Percentiles rank a stretch among this genome's conserved stretches.
phyloP scores from a whole-genome alignment of 2,888 invertebrate species.

The Busseola fusca region DNA sequence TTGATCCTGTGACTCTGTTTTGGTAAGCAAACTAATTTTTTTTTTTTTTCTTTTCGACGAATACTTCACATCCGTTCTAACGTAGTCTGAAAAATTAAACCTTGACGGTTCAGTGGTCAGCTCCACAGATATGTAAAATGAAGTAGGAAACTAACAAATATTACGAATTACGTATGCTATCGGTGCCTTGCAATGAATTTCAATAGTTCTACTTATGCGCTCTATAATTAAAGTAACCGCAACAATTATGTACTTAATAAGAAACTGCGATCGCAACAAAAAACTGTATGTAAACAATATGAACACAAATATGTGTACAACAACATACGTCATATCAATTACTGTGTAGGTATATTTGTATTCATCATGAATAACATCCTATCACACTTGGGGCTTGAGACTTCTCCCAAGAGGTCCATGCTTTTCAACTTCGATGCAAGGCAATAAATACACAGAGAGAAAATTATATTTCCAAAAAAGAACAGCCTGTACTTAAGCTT shows the following conservation, averaged over 20 bases:
- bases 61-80: not conserved
- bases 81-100: constrained; percentile 30
- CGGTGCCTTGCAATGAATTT: constrained; percentile 27
- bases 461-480: not conserved
- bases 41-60: constrained; percentile 26
- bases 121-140: constrained; percentile 34
- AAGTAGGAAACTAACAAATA: constrained; percentile 38
- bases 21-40: constrained; percentile 67
- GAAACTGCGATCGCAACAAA: constrained; percentile 56
- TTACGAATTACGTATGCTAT: constrained; percentile 39
- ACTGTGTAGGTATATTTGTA: constrained; percentile 3
- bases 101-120: constrained; percentile 50
- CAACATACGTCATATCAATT: constrained; percentile 30
- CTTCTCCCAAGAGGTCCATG: not conserved
- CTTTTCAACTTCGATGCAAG: not conserved
- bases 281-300: constrained; percentile 54
- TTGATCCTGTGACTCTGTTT: constrained; percentile 47
- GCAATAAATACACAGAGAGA: not conserved
- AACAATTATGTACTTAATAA: constrained; percentile 56
- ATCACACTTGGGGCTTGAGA: not conserved
- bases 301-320: constrained; percentile 19
- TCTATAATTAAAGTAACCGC: constrained; percentile 56
- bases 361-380: constrained; percentile 1
- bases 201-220: constrained; percentile 37
- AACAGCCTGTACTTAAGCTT: not conserved